Evolutionary conservation across 1,140 invertebrate species (phyloP).

Genomic region (Tetranychus cinnabarinus): DNA sequence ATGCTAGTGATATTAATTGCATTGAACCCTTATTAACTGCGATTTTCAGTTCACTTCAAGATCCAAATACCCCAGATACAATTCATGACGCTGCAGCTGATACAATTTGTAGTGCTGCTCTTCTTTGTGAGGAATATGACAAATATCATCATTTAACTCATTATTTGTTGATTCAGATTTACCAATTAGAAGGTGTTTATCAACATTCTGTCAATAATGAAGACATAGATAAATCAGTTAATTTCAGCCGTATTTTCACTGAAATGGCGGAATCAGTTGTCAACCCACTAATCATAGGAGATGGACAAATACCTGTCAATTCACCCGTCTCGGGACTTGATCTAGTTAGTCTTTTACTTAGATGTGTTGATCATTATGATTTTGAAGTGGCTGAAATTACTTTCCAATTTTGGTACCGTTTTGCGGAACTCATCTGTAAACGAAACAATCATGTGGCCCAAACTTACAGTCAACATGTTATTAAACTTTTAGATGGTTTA

Average conservation of each 20-base stretch:
- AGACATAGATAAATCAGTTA: constrained; percentile 58
- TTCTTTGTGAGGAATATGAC: constrained; percentile 30
- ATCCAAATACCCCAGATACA: constrained; percentile 4
- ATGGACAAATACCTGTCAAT: background rate
- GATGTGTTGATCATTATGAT: constrained; percentile 86
- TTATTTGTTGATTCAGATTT: constrained; percentile 53
- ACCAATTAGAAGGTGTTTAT: constrained; percentile 58
- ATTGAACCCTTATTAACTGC: constrained; percentile 3
- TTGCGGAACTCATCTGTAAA: constrained; percentile 81
- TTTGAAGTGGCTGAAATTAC: constrained; percentile 92
- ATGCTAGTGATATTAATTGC: background rate
- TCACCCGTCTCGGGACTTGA: constrained; percentile 34
- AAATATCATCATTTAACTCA: constrained; percentile 40
- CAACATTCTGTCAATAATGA: constrained; percentile 74
- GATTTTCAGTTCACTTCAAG: constrained; percentile 5
- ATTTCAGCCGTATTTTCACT: constrained; percentile 83
- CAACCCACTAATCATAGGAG: constrained; percentile 39
- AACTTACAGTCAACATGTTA: background rate
- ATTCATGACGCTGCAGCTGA: constrained; percentile 10
- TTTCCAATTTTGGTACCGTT: constrained; percentile 84
- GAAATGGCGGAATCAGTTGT: constrained; percentile 77
- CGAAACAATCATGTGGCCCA: constrained; percentile 33
- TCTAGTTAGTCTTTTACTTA: constrained; percentile 62
- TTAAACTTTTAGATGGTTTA: constrained; percentile 19
- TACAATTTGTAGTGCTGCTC: constrained; percentile 5